Base-by-base conservation (phyloP, 2,113 vertebrate species). In the Sphyrna mokarran region DNA sequence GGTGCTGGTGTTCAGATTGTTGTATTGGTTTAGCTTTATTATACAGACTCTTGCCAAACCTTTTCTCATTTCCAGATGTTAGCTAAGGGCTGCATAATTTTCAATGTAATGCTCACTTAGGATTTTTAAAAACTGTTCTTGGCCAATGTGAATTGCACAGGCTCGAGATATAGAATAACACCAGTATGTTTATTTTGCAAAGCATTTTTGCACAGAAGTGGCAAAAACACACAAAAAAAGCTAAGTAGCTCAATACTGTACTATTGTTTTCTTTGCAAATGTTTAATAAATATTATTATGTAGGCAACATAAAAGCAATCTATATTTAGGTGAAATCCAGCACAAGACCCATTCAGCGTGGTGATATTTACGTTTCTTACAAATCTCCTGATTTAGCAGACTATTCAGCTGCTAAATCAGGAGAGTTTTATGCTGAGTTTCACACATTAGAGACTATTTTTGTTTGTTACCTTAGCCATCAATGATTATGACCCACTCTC, bases 41-140 rank as follows among this genome's bases (percentile, higher is more conserved):
- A 26, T 90, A 90, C 87, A 6, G 4, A 43, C 37, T 80, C 26
- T 90, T 90, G 87, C 54, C 87, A 90, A 90, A 89, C 13, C 26
- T 23, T 61, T 58, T 89, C 43, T 90, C 54, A 90, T 29, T 90
- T 90, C 87, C 48, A 90, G 87, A 90, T 90, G 87, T 61, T 61
- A 58, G 13, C 87, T n/a, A 90, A 83, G 48, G 87, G 29, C 87
- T 58, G 10, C 87, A 29, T 90, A 9, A 89, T 89, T 89, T 89
- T 89, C n/a, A 61, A 26, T 48, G 22, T 61, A 61, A 33, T 5
- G 8, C 16, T 48, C 68, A 4, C 9, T 72, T 72, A 29, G 29
- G 22, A 70, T 29, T 70, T 18, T 72, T 48, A 11, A 11, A 93
- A 93, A 66, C 23, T 48, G 40, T 18, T 72, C 29, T 76, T 95